phyloP scores from a whole-genome alignment of 2,797 vertebrate genomes.

The Pitangus sulphuratus region DNA sequence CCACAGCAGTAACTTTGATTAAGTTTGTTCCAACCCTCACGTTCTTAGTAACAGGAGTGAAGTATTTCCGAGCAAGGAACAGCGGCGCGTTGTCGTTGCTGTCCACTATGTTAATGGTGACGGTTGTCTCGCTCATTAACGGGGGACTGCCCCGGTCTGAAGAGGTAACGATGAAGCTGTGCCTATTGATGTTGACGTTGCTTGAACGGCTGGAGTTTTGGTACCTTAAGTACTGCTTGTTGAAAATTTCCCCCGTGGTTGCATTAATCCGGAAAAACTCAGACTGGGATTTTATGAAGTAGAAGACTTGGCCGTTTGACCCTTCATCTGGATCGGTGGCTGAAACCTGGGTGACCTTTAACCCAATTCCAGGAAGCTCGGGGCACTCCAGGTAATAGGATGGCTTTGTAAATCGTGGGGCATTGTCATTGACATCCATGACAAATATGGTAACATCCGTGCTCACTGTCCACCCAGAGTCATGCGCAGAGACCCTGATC shows the following conservation, averaged over 20 bases:
- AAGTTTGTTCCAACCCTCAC: constrained; percentile 90
- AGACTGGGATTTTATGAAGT: constrained; percentile 94
- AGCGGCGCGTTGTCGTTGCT: constrained; percentile 93
- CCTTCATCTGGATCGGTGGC: constrained; percentile 92
- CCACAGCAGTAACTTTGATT: constrained; percentile 86
- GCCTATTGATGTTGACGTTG: constrained; percentile 90
- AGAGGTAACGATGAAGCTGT: constrained; percentile 95
- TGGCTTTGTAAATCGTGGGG: constrained; percentile 90
- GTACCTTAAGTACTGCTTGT: constrained; percentile 92
- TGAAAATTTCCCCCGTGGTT: constrained; percentile 91
- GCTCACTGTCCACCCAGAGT: constrained; percentile 97
- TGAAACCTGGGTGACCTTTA: constrained; percentile 87
- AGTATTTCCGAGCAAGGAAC: constrained; percentile 85
- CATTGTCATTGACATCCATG: constrained; percentile 92
- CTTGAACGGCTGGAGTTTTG: constrained; percentile 87
- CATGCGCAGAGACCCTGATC: constrained; percentile 91
- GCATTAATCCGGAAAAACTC: constrained; percentile 96
- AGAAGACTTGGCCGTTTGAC: constrained; percentile 93
- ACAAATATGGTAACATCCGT: constrained; percentile 96
- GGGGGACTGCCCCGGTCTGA: constrained; percentile 92
- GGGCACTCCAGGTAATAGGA: constrained; percentile 97
- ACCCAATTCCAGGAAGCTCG: constrained; percentile 88
- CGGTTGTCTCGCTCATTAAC: constrained; percentile 92
- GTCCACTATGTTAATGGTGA: constrained; percentile 93
- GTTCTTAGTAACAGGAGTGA: constrained; percentile 94